Evolutionary conservation across 2,888 invertebrate species (phyloP).

Genomic region (Carpatolechia fugitivella): DNA sequence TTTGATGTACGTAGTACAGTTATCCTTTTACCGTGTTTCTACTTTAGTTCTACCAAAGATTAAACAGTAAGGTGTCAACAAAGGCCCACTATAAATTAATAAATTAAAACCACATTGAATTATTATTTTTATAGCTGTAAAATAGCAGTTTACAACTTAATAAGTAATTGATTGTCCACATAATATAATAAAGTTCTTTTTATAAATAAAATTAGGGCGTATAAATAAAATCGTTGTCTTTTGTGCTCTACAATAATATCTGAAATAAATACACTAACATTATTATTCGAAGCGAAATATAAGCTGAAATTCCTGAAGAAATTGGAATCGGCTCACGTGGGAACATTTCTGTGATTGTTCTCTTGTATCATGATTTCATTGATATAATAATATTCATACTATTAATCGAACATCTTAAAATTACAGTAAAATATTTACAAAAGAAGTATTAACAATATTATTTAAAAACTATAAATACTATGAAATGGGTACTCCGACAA

Average conservation of each 20-base stretch:
- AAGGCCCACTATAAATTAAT: slow-evolving; percentile 19
- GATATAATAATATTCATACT: slow-evolving; percentile 42
- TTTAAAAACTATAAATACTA: slow-evolving; percentile 69
- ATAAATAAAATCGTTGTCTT: slow-evolving; percentile 69
- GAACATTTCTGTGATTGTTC: slow-evolving; percentile 15
- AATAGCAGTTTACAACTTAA: slow-evolving; percentile 6
- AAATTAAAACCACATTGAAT: slow-evolving; percentile 12
- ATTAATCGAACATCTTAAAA: slow-evolving; percentile 53
- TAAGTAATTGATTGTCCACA: background rate
- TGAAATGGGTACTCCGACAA: slow-evolving; percentile 65
- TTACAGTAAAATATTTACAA: slow-evolving; percentile 68
- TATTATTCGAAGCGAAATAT: slow-evolving; percentile 47
- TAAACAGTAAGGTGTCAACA: slow-evolving; percentile 20
- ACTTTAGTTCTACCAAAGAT: slow-evolving; percentile 4
- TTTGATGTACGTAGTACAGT: background rate
- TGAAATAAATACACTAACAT: slow-evolving; percentile 68
- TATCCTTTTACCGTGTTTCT: background rate
- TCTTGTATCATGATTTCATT: slow-evolving; percentile 22
- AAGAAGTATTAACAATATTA: slow-evolving; percentile 61
- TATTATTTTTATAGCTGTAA: background rate
- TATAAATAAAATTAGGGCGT: slow-evolving; percentile 59
- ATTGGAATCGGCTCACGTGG: slow-evolving; percentile 31
- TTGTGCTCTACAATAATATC: slow-evolving; percentile 68
- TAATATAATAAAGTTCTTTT: slow-evolving; percentile 27
- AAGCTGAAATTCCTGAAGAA: slow-evolving; percentile 40